Conservation (phyloP, 2,113 vertebrate genomes). For the Grallaria varia region DNA sequence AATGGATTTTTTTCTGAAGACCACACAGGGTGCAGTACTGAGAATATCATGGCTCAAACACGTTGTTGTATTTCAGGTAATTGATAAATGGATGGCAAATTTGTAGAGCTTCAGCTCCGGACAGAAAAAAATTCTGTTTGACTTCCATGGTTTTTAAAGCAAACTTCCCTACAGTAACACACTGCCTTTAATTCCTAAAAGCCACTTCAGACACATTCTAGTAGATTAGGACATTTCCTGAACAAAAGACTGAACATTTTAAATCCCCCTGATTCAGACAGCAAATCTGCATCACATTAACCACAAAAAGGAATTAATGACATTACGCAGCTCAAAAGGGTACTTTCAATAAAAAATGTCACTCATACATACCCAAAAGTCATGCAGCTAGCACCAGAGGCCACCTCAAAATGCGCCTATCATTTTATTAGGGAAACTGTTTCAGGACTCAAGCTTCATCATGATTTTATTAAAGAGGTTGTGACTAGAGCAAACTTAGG, state of each 20-base stretch:
- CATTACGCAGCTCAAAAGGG: background rate
- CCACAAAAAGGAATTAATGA: background rate
- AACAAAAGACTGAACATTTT: background rate
- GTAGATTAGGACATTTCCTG: background rate
- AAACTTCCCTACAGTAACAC: background rate
- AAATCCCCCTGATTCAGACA: background rate
- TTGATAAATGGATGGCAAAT: background rate
- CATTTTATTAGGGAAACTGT: background rate
- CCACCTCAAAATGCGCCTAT: background rate
- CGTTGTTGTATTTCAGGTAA: background rate
- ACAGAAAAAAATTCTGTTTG: background rate
- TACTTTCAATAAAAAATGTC: background rate
- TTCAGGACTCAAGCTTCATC: background rate
- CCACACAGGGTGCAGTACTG: background rate
- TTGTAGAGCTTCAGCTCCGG: background rate
- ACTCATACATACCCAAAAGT: background rate
- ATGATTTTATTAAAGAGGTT: background rate
- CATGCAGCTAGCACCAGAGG: background rate
- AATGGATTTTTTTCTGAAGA: background rate
- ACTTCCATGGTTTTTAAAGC: background rate
- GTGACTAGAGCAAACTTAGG: background rate
- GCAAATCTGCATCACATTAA: background rate
- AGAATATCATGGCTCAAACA: background rate
- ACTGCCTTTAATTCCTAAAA: background rate
- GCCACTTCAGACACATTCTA: background rate